Evolutionary conservation across 2,888 invertebrate genomes (phyloP), one percentile per base, ranked within the genome.

Genomic region (Agrochola litura): DNA sequence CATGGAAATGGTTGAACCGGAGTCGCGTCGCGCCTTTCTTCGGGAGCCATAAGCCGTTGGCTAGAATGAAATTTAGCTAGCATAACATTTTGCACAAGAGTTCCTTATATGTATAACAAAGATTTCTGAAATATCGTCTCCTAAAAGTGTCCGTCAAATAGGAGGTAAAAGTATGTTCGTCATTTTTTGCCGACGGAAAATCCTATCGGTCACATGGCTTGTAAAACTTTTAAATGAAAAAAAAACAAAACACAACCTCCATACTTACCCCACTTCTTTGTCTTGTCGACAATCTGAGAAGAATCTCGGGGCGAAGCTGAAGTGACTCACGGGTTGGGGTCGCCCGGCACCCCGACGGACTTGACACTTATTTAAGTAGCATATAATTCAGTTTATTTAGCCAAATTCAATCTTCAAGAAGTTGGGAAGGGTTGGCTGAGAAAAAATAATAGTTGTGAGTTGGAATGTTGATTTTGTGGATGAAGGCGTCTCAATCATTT

Each of bases 331-430:
- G 83, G 88, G 88, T 80, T 87, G 86, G 86, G 91, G 88, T 88
- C 82, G 85, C 78, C 70, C 70, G 37, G 41, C 83, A 87, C 81
- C 81, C 77, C 82, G 83, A 71, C 92, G 85, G 91, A 91, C 95
- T 94, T 95, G 97, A 97, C 97, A 97, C 97, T 97, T 97, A 97
- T 97, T 97, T 97, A 97, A 97, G 97, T 97, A 97, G 97, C 97
- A 97, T 97, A 97, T 97, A 97, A 97, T 97, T 97, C 97, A 97
- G 97, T 97, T 97, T 97, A 95, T 96, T 96, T 96, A 95, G 93
- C 91, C 94, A 93, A 96, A 96, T 96, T 95, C 92, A 94, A 95
- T 86, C 83, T 86, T 52, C 37, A 56, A 85, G 52, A 25, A 69
- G 63, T 25, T 46, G 52, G 65, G 41, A 79, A 82, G 74, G 71